Conservation (phyloP, 2,113 vertebrate species). For the Thunnus maccoyii region DNA sequence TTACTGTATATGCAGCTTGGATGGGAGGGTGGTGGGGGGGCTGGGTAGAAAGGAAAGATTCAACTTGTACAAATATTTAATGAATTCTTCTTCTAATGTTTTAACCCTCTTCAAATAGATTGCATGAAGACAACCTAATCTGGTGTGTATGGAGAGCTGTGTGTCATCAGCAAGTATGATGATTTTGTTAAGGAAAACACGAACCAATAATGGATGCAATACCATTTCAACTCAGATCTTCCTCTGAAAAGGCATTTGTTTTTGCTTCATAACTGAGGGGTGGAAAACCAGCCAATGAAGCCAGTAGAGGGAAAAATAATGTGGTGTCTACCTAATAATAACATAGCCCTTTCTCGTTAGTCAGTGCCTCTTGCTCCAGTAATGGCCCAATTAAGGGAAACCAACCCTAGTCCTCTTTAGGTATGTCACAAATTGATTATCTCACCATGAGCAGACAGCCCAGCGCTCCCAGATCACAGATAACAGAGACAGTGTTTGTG, state of each 20-base stretch:
- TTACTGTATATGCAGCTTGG: conserved; percentile 63
- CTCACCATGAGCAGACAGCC: conserved; percentile 73
- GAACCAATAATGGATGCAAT: conserved; percentile 3
- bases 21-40: conserved; percentile 10
- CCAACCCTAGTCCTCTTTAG: conserved; percentile 72
- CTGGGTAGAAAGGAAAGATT: conserved; percentile 1
- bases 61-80: conserved; percentile 9
- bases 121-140: not conserved
- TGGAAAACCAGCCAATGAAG: conserved; percentile 58
- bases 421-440: conserved; percentile 81
- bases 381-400: conserved; percentile 80
- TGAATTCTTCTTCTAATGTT: conserved; percentile 15
- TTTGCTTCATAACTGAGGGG: conserved; percentile 49
- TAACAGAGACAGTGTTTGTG: conserved; percentile 59
- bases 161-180: conserved; percentile 37
- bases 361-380: conserved; percentile 73
- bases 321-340: conserved; percentile 66
- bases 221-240: conserved; percentile 24
- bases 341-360: conserved; percentile 68
- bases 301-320: conserved; percentile 64
- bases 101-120: not conserved
- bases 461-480: conserved; percentile 68
- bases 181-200: conserved; percentile 6
- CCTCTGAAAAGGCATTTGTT: conserved; percentile 24
- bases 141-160: not conserved